A percentile compares a stretch with the other conserved stretches of the same genome.
phyloP scores from a whole-genome alignment of 2,888 invertebrate species.

The Cynaeus angustus region DNA sequence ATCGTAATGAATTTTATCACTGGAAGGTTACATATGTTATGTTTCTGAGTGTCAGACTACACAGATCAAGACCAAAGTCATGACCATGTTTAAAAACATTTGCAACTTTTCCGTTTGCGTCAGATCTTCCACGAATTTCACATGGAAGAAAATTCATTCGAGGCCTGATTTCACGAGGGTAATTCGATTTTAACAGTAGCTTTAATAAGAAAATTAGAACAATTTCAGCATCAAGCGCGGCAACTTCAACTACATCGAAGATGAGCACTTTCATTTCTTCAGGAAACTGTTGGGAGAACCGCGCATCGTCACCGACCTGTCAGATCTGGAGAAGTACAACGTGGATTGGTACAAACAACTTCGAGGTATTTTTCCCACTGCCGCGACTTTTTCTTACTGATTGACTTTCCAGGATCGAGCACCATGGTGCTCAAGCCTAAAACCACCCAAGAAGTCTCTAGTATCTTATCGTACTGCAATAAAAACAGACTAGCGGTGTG shows the following conservation, averaged over 20 bases:
- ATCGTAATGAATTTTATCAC: slow-evolving; percentile 20
- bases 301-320: slow-evolving; percentile 81
- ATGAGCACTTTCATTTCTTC: slow-evolving; percentile 79
- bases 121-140: not conserved
- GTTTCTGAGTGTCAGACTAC: not conserved
- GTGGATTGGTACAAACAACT: slow-evolving; percentile 91
- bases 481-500: slow-evolving; percentile 88
- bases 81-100: slow-evolving; percentile 24
- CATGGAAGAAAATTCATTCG: slow-evolving; percentile 23
- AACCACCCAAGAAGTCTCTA: slow-evolving; percentile 88
- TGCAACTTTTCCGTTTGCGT: not conserved
- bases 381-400: not conserved
- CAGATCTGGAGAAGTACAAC: slow-evolving; percentile 88
- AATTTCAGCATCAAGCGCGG: slow-evolving; percentile 78
- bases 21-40: slow-evolving; percentile 10
- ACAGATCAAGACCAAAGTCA: not conserved
- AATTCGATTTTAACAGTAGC: slow-evolving; percentile 14
- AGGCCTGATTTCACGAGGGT: slow-evolving; percentile 54
- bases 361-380: slow-evolving; percentile 77
- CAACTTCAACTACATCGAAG: slow-evolving; percentile 74
- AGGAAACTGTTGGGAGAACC: slow-evolving; percentile 77
- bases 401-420: slow-evolving; percentile 80
- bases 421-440: slow-evolving; percentile 89
- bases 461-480: slow-evolving; percentile 90
- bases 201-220: slow-evolving; percentile 68